phyloP scores from a whole-genome alignment of 1,140 invertebrate genomes.

The Penaeus vannamei region DNA sequence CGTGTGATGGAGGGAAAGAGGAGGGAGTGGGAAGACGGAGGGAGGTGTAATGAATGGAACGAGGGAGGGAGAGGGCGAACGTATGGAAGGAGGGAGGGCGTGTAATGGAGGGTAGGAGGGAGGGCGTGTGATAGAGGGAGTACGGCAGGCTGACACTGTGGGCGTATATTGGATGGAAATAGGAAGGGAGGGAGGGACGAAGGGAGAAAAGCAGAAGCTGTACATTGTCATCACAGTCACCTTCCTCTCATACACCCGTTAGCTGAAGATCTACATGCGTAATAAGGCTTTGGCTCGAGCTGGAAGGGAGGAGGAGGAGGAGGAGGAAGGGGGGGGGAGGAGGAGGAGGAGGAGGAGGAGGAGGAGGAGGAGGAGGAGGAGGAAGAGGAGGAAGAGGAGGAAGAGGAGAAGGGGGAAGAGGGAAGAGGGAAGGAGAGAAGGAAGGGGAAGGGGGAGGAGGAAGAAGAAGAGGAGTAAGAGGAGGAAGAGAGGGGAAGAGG shows the following conservation, averaged over 20 bases:
- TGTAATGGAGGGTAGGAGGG: neutral
- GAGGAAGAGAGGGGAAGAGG: neutral
- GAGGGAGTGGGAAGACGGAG: neutral
- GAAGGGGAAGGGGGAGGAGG: neutral
- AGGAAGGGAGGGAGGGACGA: neutral
- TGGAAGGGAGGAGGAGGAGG: neutral
- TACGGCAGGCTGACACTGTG: neutral
- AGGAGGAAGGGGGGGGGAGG: neutral
- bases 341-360: neutral
- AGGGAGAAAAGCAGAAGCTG: no score
- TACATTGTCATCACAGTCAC: no score
- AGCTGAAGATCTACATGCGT: no score
- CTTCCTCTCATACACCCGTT: no score
- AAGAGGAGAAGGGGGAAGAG: neutral
- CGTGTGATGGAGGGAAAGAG: neutral
- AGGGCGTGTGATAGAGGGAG: neutral
- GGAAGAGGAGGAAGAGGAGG: neutral
- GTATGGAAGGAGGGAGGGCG: neutral
- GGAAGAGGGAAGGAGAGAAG: neutral
- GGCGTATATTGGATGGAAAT: neutral
- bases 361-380: neutral
- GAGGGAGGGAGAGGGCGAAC: neutral
- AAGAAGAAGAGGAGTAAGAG: neutral
- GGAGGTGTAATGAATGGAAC: neutral
- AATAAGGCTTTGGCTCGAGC: no score